Conservation (phyloP, 2,888 invertebrate genomes). For the Hanleya hanleyi region DNA sequence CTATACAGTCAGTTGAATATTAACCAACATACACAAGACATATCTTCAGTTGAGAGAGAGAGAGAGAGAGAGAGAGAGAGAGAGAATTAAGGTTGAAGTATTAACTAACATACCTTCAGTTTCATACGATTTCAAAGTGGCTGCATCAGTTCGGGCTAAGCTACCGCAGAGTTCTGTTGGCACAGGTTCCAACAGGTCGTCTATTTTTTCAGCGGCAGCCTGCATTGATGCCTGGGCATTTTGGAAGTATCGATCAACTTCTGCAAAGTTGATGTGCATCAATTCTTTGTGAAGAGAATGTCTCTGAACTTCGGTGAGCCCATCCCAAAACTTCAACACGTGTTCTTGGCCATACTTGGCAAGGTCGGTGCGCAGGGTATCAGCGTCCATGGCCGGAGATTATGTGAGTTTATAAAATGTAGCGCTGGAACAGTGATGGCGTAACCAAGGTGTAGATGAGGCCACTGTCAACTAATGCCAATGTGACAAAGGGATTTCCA, state of each 20-base stretch:
- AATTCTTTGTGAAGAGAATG: slow-evolving; percentile 77
- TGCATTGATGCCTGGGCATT: slow-evolving; percentile 49
- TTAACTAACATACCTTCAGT: slow-evolving; percentile 76
- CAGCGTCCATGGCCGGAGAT: slow-evolving; percentile 55
- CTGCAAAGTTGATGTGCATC: slow-evolving; percentile 80
- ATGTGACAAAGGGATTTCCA: too few species aligned
- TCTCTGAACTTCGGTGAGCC: slow-evolving; percentile 80
- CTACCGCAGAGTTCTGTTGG: slow-evolving; percentile 87
- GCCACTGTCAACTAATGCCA: too few species aligned
- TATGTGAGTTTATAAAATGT: too few species aligned
- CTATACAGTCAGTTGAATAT: too few species aligned
- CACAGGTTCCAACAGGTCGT: slow-evolving; percentile 88
- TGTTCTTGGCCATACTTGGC: slow-evolving; percentile 84
- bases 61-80: neutral
- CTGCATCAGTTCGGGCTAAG: slow-evolving; percentile 79
- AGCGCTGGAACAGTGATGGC: too few species aligned
- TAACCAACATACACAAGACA: too few species aligned
- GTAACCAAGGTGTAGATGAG: too few species aligned
- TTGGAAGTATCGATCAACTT: slow-evolving; percentile 82
- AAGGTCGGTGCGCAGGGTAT: slow-evolving; percentile 65
- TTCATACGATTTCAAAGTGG: slow-evolving; percentile 82
- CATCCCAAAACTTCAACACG: slow-evolving; percentile 86
- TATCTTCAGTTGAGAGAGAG: neutral
- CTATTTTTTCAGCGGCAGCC: slow-evolving; percentile 78
- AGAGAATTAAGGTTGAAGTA: too few species aligned